A percentile compares a stretch with the other conserved stretches of the same genome.
phyloP scores from a whole-genome alignment of 1,140 invertebrate genomes.

The Meteorus sp. region DNA sequence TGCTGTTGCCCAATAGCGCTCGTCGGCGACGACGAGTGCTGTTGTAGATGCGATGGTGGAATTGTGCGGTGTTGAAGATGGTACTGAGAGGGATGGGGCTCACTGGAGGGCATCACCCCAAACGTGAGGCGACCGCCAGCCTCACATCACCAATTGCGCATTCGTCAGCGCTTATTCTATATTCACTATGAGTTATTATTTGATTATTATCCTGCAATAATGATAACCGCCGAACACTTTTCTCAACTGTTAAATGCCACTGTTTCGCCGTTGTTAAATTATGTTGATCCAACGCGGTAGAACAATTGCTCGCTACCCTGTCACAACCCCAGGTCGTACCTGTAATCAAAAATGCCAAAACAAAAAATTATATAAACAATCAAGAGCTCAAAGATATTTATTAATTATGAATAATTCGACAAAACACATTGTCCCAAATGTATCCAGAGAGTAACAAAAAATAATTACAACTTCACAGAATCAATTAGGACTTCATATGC shows the following conservation, averaged over 20 bases:
- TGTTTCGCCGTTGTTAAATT: constrained; percentile 23
- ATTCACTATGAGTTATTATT: constrained; percentile 29
- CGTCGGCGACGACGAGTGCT: constrained; percentile 42
- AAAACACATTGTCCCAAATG: too few relatives aligned
- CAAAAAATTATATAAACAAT: too few relatives aligned
- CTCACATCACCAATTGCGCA: constrained; percentile 56
- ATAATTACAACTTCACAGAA: too few relatives aligned
- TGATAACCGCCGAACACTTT: constrained; percentile 13
- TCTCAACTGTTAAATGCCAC: background rate
- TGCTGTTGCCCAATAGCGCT: constrained; percentile 49
- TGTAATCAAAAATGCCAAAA: constrained; percentile 41
- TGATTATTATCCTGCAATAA: too few relatives aligned
- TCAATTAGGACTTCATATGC: too few relatives aligned
- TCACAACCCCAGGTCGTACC: constrained; percentile 55
- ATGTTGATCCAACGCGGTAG: constrained; percentile 38
- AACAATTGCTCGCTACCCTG: constrained; percentile 51
- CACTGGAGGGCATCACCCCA: constrained; percentile 59
- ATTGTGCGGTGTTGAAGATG: constrained; percentile 56
- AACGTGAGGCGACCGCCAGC: constrained; percentile 57
- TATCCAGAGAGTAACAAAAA: too few relatives aligned
- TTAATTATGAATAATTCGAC: too few relatives aligned
- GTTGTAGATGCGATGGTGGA: constrained; percentile 53
- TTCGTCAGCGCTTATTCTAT: constrained; percentile 37
- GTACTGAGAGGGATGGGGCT: constrained; percentile 58
- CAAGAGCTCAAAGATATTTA: too few relatives aligned